These are phyloP conservation scores for Platycnemis pennipes DNA, from an alignment of 2,888 invertebrate species.

Conservation along the genomic window DNA sequence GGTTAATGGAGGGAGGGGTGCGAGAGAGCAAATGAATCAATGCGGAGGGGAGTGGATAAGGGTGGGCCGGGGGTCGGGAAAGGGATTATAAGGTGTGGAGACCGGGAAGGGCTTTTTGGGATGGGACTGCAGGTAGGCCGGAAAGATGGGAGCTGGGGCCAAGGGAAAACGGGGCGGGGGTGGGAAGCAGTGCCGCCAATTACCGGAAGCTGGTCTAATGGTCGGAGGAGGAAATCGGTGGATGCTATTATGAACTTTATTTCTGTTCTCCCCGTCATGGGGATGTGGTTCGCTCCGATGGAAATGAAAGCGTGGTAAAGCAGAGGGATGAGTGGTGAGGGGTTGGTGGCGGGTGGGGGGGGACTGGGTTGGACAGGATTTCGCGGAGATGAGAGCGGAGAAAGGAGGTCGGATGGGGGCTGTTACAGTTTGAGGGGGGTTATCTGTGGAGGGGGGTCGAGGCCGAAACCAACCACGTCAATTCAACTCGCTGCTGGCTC, in stretches of 20 bases:
- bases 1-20: background rate
- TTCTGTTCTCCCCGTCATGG: conserved; percentile 13
- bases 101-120: background rate
- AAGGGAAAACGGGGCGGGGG: background rate
- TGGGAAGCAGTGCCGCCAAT: background rate
- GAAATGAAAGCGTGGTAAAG: background rate
- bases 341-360: background rate
- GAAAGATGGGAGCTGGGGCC: background rate
- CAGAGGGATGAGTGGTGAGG: background rate
- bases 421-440: background rate
- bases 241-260: conserved; percentile 54
- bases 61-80: background rate
- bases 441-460: background rate
- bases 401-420: background rate
- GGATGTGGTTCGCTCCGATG: background rate
- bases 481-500: background rate
- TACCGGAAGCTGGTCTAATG: conserved; percentile 65
- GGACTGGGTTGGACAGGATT: background rate
- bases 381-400: background rate
- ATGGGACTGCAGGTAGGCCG: background rate
- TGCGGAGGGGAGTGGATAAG: background rate
- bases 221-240: conserved; percentile 54
- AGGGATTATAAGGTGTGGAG: conserved; percentile 8
- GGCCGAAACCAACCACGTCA: background rate
- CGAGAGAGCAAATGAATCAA: background rate